Evolutionary conservation across 30 jellyfish, hydroid and myxozoan genomes (phyloP), one percentile per base, ranked within the genome.

Genomic region (Clytia hemisphaerica): DNA sequence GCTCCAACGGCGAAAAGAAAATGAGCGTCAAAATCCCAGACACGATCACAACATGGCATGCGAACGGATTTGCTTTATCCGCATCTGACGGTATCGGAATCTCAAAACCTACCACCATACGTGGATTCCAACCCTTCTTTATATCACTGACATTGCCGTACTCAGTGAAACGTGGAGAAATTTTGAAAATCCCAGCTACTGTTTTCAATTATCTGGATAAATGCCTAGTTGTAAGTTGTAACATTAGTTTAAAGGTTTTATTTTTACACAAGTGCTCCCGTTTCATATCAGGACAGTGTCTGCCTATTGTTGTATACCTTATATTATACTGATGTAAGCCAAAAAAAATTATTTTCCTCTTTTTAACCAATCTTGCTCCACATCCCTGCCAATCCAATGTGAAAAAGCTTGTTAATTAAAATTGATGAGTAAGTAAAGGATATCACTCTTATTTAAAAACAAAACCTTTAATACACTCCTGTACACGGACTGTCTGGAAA

Each of bases 41-140:
- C 76, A 85, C 95, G 12, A 75, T 85, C 34, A 85, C 95, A 33
- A 85, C 95, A 4, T 85, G 95, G 95, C 40, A 76, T 58, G 95
- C 90, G 18, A 85, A 82, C 65, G 95, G 88, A 59, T 85, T 85
- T 66, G 95, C 95, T 1, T 47, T 77, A 5, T 85, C 93, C 18
- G 71, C 72, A 7, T 35, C 12, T 2, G 87, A 74, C 15, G 95
- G 95, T 57, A 32, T 85, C 1, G 95, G 95, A 27, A 83, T 85
- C n/a, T 79, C 95, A 4, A 50, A 72, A 40, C 86, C 89, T 1
- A 78, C 88, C 18, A 80, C 60, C 58, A 51, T 85, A 44, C 55
- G 65, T 18, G 95, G 77, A 2, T 76, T 85, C 79, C 92, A 85
- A 62, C 79, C 92, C 16, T 75, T 85, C 38, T 85, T 85, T 44